Evolutionary conservation across 2,797 vertebrate species (phyloP).

Genomic region (Anableps anableps): DNA sequence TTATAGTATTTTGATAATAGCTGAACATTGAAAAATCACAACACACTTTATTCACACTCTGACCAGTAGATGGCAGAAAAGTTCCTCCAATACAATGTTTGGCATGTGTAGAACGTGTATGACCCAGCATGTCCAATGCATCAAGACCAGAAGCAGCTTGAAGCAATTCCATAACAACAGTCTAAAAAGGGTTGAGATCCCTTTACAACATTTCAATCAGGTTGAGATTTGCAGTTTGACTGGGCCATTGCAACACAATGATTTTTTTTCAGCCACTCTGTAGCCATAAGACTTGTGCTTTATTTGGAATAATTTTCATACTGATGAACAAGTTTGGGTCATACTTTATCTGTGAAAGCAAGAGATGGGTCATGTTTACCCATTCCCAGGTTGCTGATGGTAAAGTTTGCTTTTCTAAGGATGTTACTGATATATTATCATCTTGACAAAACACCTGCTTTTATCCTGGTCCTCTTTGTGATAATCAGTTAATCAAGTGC

Average conservation of each 20-base stretch:
- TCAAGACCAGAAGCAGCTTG: not conserved
- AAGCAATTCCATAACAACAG: not conserved
- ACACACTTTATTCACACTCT: not conserved
- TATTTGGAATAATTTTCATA: no score
- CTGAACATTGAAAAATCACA: not conserved
- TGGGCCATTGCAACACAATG: no score
- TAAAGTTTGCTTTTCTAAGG: no score
- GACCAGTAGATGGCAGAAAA: not conserved
- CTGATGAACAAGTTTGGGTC: no score
- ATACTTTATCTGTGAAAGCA: no score
- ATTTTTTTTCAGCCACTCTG: no score
- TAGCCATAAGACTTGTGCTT: no score
- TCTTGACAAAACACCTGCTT: not conserved
- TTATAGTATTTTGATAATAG: not conserved
- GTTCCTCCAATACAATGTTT: not conserved
- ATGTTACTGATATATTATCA: no score
- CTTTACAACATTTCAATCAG: not conserved
- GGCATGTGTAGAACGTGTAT: not conserved
- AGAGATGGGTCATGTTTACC: no score
- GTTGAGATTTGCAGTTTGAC: not conserved
- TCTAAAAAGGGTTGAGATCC: not conserved
- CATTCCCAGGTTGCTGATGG: no score
- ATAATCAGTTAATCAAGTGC: no score
- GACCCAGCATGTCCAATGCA: not conserved
- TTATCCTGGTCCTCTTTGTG: no score